These are phyloP conservation scores for Geothlypis trichas DNA, from an alignment of 2,113 vertebrate species.

Conservation along the genomic window DNA sequence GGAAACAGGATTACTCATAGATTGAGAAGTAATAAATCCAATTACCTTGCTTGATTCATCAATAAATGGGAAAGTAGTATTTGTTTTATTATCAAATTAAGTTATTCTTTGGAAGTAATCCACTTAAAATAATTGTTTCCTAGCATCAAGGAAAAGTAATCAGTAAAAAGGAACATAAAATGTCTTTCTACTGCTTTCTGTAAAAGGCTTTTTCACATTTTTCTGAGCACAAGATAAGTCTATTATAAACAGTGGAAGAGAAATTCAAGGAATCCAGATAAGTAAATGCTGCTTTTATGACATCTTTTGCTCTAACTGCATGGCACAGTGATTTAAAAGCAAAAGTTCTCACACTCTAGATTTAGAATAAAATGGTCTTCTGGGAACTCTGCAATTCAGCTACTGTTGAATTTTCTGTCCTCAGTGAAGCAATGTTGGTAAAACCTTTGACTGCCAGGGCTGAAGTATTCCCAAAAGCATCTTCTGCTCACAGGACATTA, in stretches of 20 bases:
- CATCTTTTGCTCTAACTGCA: background rate
- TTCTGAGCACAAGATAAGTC: constrained; percentile 8
- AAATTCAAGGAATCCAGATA: background rate
- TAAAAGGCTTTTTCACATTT: constrained; percentile 8
- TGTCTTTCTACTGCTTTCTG: constrained; percentile 9
- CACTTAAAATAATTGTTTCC: constrained; percentile 63
- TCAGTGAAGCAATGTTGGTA: background rate
- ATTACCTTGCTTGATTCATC: constrained; percentile 60
- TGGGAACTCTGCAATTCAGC: background rate
- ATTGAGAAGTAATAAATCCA: constrained; percentile 63
- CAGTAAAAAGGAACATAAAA: constrained; percentile 38
- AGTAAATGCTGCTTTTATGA: background rate
- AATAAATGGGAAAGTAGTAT: constrained; percentile 53
- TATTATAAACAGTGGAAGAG: background rate
- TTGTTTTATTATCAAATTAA: constrained; percentile 60
- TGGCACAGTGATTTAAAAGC: background rate
- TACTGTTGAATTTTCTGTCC: background rate
- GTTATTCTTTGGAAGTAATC: constrained; percentile 59
- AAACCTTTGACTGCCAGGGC: background rate
- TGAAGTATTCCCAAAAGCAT: background rate
- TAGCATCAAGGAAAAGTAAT: constrained; percentile 50
- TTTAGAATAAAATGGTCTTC: background rate
- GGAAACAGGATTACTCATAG: constrained; percentile 58
- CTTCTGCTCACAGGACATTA: background rate
- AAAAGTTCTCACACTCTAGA: background rate